phyloP scores from a whole-genome alignment of 2,888 invertebrate genomes.

The Mimumesa dahlbomi region DNA sequence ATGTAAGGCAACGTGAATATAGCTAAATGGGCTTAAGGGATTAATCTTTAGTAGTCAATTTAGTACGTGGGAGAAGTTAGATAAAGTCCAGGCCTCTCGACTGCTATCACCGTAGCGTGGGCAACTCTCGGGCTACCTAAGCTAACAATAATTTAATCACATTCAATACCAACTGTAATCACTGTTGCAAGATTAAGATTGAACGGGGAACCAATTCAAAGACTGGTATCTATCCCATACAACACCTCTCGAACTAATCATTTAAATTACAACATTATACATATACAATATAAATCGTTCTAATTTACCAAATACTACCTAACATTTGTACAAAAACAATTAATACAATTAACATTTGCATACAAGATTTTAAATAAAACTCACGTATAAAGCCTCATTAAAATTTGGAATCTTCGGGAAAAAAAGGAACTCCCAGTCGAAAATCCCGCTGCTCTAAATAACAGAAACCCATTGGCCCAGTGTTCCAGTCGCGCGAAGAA shows the following conservation, averaged over 20 bases:
- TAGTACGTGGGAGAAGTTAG: constrained; percentile 55
- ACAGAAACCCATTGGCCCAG: constrained; percentile 19
- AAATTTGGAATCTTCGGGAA: no score
- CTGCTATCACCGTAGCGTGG: constrained; percentile 25
- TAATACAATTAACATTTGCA: no score
- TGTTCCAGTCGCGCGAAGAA: constrained; percentile 1
- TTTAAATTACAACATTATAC: no score
- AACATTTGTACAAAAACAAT: no score
- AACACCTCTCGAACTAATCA: no score
- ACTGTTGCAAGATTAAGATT: not conserved
- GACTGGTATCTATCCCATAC: no score
- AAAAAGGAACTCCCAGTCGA: no score
- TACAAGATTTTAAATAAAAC: no score
- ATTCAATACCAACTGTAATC: constrained; percentile 46
- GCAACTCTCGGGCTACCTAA: constrained; percentile 41
- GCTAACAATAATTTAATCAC: constrained; percentile 60
- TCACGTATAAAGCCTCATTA: no score
- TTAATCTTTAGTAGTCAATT: constrained; percentile 63
- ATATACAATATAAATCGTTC: no score
- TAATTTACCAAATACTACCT: no score
- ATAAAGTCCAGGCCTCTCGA: constrained; percentile 52
- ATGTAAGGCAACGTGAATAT: constrained; percentile 39
- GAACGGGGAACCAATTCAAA: not conserved
- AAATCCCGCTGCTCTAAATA: no score
- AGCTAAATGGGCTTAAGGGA: constrained; percentile 54